Conservation (phyloP, 1,140 invertebrate species). For the Drosophila murphyi region DNA sequence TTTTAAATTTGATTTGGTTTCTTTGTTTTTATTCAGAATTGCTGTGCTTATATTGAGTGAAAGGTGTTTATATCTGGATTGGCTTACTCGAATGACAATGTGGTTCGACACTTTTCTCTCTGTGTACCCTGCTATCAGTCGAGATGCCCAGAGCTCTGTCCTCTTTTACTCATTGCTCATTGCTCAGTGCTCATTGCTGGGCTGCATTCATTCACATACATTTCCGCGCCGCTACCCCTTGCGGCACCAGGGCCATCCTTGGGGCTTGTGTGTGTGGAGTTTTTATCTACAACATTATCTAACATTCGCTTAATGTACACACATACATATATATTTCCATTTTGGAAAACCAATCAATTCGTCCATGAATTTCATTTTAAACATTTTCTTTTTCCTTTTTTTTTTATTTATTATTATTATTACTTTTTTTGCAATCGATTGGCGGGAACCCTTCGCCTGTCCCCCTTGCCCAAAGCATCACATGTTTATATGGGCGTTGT, state of each 20-base stretch:
- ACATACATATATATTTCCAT: constrained; percentile 6
- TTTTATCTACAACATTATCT: constrained; percentile 6
- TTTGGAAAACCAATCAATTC: constrained; percentile 67
- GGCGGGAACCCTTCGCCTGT: background rate
- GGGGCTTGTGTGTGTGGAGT: background rate
- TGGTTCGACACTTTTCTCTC: no score
- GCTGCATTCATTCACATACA: background rate
- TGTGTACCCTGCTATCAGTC: no score
- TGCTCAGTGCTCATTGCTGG: background rate
- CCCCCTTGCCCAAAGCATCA: background rate
- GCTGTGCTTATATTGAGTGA: no score
- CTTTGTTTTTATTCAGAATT: no score
- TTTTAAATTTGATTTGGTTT: no score
- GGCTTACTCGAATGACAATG: no score
- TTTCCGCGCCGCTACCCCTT: background rate
- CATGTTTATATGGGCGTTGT: constrained; percentile 41
- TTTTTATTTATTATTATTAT: no score
- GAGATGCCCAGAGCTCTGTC: no score
- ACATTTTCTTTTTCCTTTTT: background rate
- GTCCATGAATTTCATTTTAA: constrained; percentile 65
- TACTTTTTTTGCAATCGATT: background rate
- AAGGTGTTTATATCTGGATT: no score
- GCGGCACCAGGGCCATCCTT: background rate
- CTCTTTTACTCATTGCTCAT: no score
- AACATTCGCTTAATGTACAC: constrained; percentile 13